Evolutionary conservation across 1,140 invertebrate genomes (phyloP), one percentile per base, ranked within the genome.

Genomic region (Eumaeus atala): DNA sequence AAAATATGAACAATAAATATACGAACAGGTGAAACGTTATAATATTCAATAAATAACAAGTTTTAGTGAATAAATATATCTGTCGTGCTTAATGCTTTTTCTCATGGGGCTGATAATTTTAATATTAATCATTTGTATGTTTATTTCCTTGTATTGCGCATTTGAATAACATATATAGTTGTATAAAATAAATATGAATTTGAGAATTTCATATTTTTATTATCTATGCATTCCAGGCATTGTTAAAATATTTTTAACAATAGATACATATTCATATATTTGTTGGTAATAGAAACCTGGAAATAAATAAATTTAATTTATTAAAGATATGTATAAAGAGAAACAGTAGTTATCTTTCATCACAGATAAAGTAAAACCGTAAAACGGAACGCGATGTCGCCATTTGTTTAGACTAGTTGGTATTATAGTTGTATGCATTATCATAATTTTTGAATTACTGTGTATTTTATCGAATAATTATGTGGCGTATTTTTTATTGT

Each of bases 101-200:
- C 40, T 16, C 40, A 44, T 9, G 40, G 40, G 40, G 8, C 9
- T 44, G 40, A 44, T 44, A 42, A 42, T 38, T 0, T 12, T 38
- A 40, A 44, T 17, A 17, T 44, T 28, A 28, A 9, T 8, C 40
- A 44, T 44, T 44, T 44, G 14, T 44, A 44, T 44, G 40, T 17
- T 44, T 17, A 17, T 16, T 44, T 14, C 40, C 40, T 44, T 44
- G 40, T 44, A 44, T 44, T 9, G 9, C 16, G 14, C 40, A 44
- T 44, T 44, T 44, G 40, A 44, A 44, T 44, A 44, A 18, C 16
- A 44, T 1, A 44, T 44, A 44, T 44, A 44, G 17, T 44, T 44
- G 40, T 17, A 44, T 44, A 44, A 44, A 44, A 44, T 44, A 44
- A 44, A 44, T 44, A 44, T 44, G 16, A 44, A 44, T 14, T 44